Evolutionary conservation across 1,140 invertebrate species (phyloP).

Genomic region (Drosophila novamexicana): DNA sequence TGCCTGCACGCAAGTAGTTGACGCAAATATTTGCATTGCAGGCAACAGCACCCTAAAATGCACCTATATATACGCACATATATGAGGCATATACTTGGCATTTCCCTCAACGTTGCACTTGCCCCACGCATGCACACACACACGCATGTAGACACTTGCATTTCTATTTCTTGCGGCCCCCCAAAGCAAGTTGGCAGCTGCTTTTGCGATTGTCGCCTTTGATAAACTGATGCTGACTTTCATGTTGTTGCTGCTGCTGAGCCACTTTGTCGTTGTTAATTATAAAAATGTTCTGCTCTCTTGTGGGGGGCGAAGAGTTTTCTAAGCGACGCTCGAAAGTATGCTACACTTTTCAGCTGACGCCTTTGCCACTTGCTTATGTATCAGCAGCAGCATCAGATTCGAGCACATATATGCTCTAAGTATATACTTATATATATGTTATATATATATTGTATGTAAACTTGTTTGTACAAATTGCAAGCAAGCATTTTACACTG

Average conservation of each 20-base stretch:
- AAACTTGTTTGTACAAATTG: conserved; percentile 74
- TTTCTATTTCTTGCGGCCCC: conserved; percentile 48
- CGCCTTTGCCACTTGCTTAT: conserved; percentile 51
- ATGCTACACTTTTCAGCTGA: conserved; percentile 69
- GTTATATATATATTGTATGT: conserved; percentile 32
- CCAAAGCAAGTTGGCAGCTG: conserved; percentile 10
- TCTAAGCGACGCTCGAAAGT: conserved; percentile 73
- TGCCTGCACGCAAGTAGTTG: conserved; percentile 57
- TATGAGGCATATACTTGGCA: conserved; percentile 35
- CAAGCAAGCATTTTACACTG: conserved; percentile 74
- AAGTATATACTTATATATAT: conserved; percentile 23
- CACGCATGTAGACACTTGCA: neutral
- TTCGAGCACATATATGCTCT: conserved; percentile 1
- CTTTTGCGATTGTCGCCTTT: conserved; percentile 63
- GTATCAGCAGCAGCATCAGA: conserved; percentile 7
- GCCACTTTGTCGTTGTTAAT: conserved; percentile 79
- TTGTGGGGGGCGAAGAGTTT: conserved; percentile 34
- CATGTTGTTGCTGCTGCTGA: conserved; percentile 34
- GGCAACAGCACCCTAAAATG: conserved; percentile 40
- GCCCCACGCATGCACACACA: conserved; percentile 1
- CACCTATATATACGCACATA: conserved; percentile 8
- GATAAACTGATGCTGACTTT: conserved; percentile 62
- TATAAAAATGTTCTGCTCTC: conserved; percentile 70
- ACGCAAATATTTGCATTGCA: conserved; percentile 71
- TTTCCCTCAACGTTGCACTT: conserved; percentile 42